Evolutionary conservation across 1,140 invertebrate species (phyloP), one percentile per base, ranked within the genome.

Genomic region (Rhopalosiphum padi): DNA sequence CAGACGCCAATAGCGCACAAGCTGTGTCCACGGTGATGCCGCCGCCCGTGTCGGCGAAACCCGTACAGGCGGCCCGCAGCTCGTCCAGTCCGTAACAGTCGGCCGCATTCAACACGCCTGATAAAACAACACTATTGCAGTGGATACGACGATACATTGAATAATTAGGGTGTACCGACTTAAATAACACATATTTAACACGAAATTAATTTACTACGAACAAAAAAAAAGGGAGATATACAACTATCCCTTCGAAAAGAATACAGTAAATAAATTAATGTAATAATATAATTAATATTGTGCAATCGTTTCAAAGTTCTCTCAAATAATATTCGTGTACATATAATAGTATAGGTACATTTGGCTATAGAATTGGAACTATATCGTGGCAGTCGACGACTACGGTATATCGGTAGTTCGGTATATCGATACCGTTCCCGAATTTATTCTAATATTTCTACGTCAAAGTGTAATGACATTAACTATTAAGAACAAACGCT

Each of bases 11-110:
- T n/a, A 99, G 95, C 3, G 98, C 98, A 94, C 98, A 99, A 0
- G 99, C 98, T 0, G 98, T 99, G 94, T 99, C 98, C n/a, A 99
- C 98, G 94, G 98, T 99, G 94, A 99, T 98, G 95, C 98, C 99
- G 95, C 91, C 91, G 95, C 91, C 91, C 95, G 97, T 98, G 94
- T 99, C 98, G 2, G 98, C 98, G 95, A 99, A 99, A 5, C 98
- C 98, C 25, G 97, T 97, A 94, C 98, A 99, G n/a, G 98, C 98
- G 94, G 97, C 96, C 53, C 98, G 96, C 55, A 99, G 95, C 95
- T 99, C 98, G 94, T 99, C 98, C 94, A 99, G 95, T 1, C 98
- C 98, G 95, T 99, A 99, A 95, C 98, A 99, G 95, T 99, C 98
- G 9, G 98, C 98, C 4, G 98, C 98, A 95, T 99, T 99, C 98